Base-by-base conservation (phyloP, 2,888 invertebrate species). In the Plagodis pulveraria region DNA sequence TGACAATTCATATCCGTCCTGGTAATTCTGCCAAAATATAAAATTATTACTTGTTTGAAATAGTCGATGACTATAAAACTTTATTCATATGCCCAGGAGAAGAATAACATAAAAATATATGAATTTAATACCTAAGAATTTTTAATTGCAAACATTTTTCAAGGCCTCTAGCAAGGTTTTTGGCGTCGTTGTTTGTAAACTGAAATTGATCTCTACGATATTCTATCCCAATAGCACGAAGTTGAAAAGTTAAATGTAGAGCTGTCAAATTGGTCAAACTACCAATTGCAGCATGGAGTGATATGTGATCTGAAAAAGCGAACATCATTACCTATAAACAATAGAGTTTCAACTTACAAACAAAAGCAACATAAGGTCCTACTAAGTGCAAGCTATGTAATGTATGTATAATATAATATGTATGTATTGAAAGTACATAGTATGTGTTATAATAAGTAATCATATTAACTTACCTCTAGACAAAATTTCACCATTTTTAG, bases 181-280 rank as follows among this genome's bases (percentile, higher is more conserved):
- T 91, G 0, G 92, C 90, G 68, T 93, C 93, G 58, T 87, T 89
- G 54, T 83, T 88, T n/a, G 93, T 92, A 67, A 93, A 92, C 65
- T 90, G 91, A 72, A 91, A 92, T 70, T 93, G 92, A 70, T 92
- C 92, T 71, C 76, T 83, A 10, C 91, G 79, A 67, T 91, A 93
- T 41, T 86, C 78, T 11, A 85, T 78, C 42, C 89, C 91, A 42
- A 86, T 85, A 50, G 67, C 71, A 45, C 77, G 76, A 42, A 90
- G 70, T 71, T 91, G 92, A 68, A 84, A 93, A 4, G 90, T 90
- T 11, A 93, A 69, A 69, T 91, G 87, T 43, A 93, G 71, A 75
- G 93, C 93, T 0, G 80, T 79, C 66, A 93, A 82, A 69, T 91
- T 82, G 33, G 65, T 71, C 63, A 93, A 78, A 66, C 91, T 93